Percentiles rank a stretch among this genome's conserved stretches.
phyloP scores from a whole-genome alignment of 2,113 vertebrate species.

The Ctenodactylus gundi region DNA sequence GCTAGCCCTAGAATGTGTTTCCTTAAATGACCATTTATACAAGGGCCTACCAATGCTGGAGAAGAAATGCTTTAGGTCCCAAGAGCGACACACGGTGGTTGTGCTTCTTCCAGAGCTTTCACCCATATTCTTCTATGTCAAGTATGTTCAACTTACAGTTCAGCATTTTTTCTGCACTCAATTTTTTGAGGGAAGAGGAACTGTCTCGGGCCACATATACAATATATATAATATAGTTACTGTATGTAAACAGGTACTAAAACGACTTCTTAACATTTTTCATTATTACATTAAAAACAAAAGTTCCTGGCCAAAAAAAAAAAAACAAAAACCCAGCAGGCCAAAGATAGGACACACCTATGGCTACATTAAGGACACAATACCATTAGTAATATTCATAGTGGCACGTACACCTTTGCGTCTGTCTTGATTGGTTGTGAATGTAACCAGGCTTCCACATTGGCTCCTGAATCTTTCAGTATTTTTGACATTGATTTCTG shows the following conservation, averaged over 20 bases:
- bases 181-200: no score
- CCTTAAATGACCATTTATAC: background rate
- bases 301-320: no score
- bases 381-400: background rate
- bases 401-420: background rate
- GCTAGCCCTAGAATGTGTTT: background rate
- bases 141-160: no score
- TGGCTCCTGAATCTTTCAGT: background rate
- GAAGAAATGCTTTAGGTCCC: background rate
- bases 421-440: background rate
- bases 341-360: no score
- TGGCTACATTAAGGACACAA: background rate
- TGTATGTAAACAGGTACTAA: no score
- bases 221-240: no score
- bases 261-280: no score
- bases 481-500: background rate
- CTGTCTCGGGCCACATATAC: no score
- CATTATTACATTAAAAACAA: no score
- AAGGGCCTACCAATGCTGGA: background rate
- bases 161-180: no score
- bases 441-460: background rate
- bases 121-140: no score
- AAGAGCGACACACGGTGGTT: background rate
- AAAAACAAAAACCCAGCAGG: no score
- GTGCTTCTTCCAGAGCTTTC: background rate